Evolutionary conservation across 1,140 invertebrate species (phyloP).

Genomic region (Pachyrhynchus sulphureomaculatus): DNA sequence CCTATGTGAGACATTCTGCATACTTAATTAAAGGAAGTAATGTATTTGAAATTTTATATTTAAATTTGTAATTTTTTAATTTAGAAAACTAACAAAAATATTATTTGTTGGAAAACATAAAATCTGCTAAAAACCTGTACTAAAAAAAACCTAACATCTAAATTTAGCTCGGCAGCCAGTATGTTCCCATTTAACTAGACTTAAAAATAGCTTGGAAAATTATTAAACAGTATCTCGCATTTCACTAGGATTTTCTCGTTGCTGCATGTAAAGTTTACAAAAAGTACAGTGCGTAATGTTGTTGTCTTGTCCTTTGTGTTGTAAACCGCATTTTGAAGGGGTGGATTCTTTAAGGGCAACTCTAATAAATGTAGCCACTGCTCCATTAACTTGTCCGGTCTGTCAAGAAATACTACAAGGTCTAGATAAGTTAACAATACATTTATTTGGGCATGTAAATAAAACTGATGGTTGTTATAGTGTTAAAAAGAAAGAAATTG

Average conservation of each 20-base stretch:
- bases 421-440: slow-evolving; percentile 82
- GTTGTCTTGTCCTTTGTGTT: slow-evolving; percentile 73
- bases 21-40: too few relatives aligned
- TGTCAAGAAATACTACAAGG: slow-evolving; percentile 73
- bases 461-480: slow-evolving; percentile 10
- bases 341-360: slow-evolving; percentile 68
- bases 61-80: too few relatives aligned
- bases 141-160: too few relatives aligned
- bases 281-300: slow-evolving; percentile 60
- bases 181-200: too few relatives aligned
- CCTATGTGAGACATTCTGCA: too few relatives aligned
- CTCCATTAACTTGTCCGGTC: slow-evolving; percentile 71
- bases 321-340: slow-evolving; percentile 68
- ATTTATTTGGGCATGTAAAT: slow-evolving; percentile 70
- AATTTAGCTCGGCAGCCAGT: too few relatives aligned
- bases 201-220: slow-evolving; percentile 24
- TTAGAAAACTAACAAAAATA: too few relatives aligned
- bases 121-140: too few relatives aligned
- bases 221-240: slow-evolving; percentile 19
- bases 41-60: too few relatives aligned
- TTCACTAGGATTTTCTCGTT: slow-evolving; percentile 1
- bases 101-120: too few relatives aligned
- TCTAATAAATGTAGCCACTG: slow-evolving; percentile 72
- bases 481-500: not conserved
- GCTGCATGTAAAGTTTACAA: not conserved